phyloP scores from a whole-genome alignment of 2,888 invertebrate genomes.

The Cancer borealis region DNA sequence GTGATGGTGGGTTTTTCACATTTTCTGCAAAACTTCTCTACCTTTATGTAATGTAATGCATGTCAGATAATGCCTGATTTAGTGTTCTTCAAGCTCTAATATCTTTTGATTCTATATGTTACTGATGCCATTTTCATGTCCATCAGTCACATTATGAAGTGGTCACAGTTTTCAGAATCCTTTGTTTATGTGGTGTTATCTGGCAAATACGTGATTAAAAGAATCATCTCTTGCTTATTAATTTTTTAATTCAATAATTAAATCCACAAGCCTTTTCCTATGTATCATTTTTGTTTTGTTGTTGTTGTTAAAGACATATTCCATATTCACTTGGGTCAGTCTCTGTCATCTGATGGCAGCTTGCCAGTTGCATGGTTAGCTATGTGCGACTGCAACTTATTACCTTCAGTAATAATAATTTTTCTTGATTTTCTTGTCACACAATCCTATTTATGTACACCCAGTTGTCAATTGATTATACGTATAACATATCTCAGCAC shows the following conservation, averaged over 20 bases:
- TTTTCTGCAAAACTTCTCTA: not conserved
- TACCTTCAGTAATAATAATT: no score
- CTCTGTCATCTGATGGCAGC: no score
- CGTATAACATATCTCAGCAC: no score
- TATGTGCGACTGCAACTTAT: no score
- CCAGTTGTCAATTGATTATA: no score
- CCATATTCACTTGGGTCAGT: no score
- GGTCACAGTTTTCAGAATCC: not conserved
- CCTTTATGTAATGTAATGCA: not conserved
- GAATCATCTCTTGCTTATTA: not conserved
- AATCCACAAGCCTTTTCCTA: not conserved
- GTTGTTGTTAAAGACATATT: no score
- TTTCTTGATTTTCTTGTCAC: no score
- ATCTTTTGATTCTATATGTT: not conserved
- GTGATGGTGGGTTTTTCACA: conserved; percentile 85
- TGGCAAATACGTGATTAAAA: not conserved
- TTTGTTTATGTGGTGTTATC: not conserved
- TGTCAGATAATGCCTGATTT: not conserved
- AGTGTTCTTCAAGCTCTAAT: not conserved
- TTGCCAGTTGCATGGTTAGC: no score
- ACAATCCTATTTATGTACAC: no score
- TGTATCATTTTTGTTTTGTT: no score
- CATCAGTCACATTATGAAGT: not conserved
- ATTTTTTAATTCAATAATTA: not conserved
- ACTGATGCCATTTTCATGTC: not conserved